These are phyloP conservation scores for Lathronympha strigana DNA, from an alignment of 2,888 invertebrate species.

Conservation along the genomic window DNA sequence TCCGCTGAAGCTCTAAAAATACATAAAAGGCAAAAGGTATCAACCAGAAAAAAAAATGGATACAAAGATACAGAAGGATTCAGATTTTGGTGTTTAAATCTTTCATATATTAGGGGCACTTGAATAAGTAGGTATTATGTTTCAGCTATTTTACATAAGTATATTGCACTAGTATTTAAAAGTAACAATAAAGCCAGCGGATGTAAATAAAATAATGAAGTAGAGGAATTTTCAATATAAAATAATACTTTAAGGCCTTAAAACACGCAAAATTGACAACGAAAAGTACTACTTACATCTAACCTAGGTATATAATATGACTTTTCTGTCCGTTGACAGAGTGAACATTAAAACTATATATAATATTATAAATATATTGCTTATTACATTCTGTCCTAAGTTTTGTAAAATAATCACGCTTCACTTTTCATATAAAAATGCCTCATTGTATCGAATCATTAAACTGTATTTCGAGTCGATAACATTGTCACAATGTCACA, in stretches of 20 bases:
- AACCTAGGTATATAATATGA: slow-evolving; percentile 34
- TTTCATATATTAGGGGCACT: background rate
- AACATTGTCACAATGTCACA: background rate
- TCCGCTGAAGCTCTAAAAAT: slow-evolving; percentile 12
- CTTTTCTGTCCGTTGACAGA: slow-evolving; percentile 38
- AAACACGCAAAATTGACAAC: slow-evolving; percentile 36
- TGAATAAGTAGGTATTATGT: too few relatives aligned
- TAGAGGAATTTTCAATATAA: slow-evolving; percentile 32
- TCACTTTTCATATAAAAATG: background rate
- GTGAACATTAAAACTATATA: slow-evolving; percentile 28
- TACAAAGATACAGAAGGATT: too few relatives aligned
- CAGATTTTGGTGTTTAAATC: too few relatives aligned
- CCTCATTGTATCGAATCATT: background rate
- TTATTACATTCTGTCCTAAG: slow-evolving; percentile 3
- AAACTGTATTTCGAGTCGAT: background rate
- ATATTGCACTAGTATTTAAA: slow-evolving; percentile 33
- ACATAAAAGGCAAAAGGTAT: background rate
- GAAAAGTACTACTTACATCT: slow-evolving; percentile 41
- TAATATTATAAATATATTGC: slow-evolving; percentile 33
- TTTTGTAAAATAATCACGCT: slow-evolving; percentile 15
- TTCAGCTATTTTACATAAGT: background rate
- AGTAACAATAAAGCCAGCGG: slow-evolving; percentile 22
- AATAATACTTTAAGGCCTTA: slow-evolving; percentile 37
- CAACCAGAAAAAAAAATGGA: background rate
- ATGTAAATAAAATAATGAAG: slow-evolving; percentile 31